A percentile compares a stretch with the other conserved stretches of the same genome.
Conservation (phyloP, 37 sponge, comb jelly and placozoan genomes). For the Cliona cf. orientalis region DNA sequence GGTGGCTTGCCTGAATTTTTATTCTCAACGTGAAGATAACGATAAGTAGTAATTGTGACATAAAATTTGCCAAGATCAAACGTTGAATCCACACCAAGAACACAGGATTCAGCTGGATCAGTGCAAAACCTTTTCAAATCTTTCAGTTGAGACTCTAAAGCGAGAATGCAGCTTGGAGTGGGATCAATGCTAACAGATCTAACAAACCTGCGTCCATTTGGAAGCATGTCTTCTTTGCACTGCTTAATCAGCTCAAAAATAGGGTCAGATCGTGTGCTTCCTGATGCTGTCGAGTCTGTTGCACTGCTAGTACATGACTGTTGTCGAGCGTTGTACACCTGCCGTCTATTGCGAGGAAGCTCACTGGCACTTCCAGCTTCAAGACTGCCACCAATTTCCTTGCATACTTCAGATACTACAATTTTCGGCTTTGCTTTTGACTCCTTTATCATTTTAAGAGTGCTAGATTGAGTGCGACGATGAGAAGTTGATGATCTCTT, state of each 20-base stretch:
- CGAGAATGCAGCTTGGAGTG: background rate
- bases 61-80: background rate
- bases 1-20: background rate
- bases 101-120: background rate
- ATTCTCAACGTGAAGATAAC: background rate
- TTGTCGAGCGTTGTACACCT: background rate
- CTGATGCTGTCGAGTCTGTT: too few relatives aligned
- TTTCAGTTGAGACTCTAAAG: background rate
- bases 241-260: background rate
- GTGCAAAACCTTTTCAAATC: background rate
- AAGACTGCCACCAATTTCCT: background rate
- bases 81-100: background rate
- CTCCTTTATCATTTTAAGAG: background rate
- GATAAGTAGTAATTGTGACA: constrained; percentile 4
- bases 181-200: background rate
- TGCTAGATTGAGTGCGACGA: constrained; percentile 3
- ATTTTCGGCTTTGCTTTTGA: background rate
- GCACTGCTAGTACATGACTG: background rate
- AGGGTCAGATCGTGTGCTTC: background rate
- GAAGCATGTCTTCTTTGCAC: background rate
- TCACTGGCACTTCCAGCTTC: background rate
- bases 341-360: background rate
- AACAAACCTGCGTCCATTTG: background rate
- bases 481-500: background rate
- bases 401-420: background rate